These are phyloP conservation scores for Apis mellifera DNA, from an alignment of 1,140 invertebrate species.

Conservation along the genomic window DNA sequence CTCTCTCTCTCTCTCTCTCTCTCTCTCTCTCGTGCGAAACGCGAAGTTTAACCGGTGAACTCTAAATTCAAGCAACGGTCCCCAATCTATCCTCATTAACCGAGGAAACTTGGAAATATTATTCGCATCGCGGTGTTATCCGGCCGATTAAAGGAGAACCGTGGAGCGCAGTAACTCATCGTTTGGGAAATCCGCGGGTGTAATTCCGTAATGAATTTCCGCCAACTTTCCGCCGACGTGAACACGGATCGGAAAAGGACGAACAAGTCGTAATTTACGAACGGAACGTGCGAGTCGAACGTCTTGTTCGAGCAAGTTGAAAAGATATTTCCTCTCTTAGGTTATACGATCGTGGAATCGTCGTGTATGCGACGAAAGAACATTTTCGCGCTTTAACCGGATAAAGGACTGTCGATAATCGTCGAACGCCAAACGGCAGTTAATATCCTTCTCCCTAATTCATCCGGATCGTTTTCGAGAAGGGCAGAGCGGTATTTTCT, in stretches of 20 bases:
- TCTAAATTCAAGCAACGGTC: neutral
- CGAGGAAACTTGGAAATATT: neutral
- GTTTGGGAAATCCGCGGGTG: conserved; percentile 51
- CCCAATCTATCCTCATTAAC: conserved; percentile 9
- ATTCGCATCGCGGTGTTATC: conserved; percentile 12
- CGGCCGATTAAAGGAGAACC: conserved; percentile 44
- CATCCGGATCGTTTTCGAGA: conserved; percentile 30
- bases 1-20: too few relatives aligned
- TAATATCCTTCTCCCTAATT: conserved; percentile 41
- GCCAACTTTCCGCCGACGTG: conserved; percentile 16
- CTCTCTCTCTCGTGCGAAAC: neutral
- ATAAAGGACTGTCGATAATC: conserved; percentile 21
- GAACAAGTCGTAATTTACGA: conserved; percentile 55
- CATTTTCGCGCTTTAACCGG: conserved; percentile 17
- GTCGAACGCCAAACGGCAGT: conserved; percentile 36
- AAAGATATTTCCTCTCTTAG: too few relatives aligned
- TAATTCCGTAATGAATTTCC: conserved; percentile 58
- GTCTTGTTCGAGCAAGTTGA: too few relatives aligned
- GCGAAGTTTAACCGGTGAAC: neutral
- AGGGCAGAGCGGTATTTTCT: conserved; percentile 18
- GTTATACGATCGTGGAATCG: neutral
- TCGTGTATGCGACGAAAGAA: neutral
- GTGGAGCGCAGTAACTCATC: conserved; percentile 53
- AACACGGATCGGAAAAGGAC: conserved; percentile 15
- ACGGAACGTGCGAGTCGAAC: neutral